Evolutionary conservation across 2,113 vertebrate species (phyloP).

Genomic region (Myotis lucifugus): DNA sequence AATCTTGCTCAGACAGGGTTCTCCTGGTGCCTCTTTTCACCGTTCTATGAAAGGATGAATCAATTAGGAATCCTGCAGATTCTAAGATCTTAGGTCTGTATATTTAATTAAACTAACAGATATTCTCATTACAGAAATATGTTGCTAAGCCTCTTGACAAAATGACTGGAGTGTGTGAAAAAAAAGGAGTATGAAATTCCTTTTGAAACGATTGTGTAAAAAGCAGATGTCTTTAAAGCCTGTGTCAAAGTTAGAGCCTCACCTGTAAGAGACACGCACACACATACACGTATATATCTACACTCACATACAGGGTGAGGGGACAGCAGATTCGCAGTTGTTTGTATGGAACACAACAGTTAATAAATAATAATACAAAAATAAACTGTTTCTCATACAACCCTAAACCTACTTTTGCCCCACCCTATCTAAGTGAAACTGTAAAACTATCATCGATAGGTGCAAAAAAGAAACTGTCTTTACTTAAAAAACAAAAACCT

Average conservation of each 20-base stretch:
- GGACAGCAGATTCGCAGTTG: not conserved
- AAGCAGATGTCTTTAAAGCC: not conserved
- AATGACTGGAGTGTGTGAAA: not conserved
- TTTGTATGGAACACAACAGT: not conserved
- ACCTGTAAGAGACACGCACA: not conserved
- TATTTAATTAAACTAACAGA: not conserved
- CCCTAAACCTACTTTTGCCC: not conserved
- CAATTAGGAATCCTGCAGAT: not conserved
- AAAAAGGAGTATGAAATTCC: not conserved
- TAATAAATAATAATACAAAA: not conserved
- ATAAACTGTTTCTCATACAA: not conserved
- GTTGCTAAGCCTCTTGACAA: not conserved
- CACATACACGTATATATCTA: accelerated
- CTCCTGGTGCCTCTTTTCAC: not conserved
- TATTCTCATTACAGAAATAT: not conserved
- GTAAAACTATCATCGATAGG: not conserved
- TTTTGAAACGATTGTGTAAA: not conserved
- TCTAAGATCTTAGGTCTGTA: not conserved
- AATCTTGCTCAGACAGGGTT: not conserved
- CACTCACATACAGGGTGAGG: not conserved
- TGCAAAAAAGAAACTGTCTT: not conserved
- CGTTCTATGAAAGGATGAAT: not conserved
- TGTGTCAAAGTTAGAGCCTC: not conserved
- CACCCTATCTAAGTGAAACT: not conserved
- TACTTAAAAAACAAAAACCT: not conserved